phyloP scores from a whole-genome alignment of 2,113 vertebrate species.

The Diphyllodes magnificus region DNA sequence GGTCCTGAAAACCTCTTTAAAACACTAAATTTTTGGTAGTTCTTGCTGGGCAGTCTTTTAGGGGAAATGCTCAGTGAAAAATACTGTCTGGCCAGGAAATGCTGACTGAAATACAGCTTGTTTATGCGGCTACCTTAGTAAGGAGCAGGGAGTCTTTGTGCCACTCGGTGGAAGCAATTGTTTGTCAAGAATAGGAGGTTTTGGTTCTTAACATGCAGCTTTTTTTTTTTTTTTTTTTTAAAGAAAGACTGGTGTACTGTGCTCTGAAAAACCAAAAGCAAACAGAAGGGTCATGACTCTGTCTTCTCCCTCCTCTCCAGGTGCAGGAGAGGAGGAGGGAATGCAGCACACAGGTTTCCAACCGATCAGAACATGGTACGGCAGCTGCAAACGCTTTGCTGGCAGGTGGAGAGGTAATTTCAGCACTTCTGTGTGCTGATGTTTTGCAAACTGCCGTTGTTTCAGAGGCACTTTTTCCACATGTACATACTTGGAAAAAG shows the following conservation, averaged over 20 bases:
- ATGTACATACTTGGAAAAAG: conserved; percentile 11
- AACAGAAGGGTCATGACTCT: neutral
- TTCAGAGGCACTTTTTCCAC: conserved; percentile 12
- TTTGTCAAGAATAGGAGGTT: neutral
- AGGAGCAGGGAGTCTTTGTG: neutral
- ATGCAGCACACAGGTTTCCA: neutral
- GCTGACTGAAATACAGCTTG: neutral
- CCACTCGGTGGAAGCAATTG: neutral
- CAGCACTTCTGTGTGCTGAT: neutral
- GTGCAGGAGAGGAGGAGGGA: neutral
- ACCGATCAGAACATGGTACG: accelerated
- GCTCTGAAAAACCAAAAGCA: neutral
- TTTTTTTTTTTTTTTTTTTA: neutral
- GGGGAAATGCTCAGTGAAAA: neutral
- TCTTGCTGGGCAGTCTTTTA: neutral
- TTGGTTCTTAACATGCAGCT: neutral
- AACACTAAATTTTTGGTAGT: neutral
- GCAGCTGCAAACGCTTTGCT: neutral
- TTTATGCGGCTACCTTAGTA: neutral
- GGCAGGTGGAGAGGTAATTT: neutral
- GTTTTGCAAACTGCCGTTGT: neutral
- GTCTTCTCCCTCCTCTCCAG: neutral
- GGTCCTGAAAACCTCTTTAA: neutral
- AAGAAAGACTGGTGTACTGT: neutral
- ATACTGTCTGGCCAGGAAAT: neutral